A percentile compares a stretch with the other conserved stretches of the same genome.
Conservation (phyloP, 2,113 vertebrate genomes). For the Nestor notabilis region DNA sequence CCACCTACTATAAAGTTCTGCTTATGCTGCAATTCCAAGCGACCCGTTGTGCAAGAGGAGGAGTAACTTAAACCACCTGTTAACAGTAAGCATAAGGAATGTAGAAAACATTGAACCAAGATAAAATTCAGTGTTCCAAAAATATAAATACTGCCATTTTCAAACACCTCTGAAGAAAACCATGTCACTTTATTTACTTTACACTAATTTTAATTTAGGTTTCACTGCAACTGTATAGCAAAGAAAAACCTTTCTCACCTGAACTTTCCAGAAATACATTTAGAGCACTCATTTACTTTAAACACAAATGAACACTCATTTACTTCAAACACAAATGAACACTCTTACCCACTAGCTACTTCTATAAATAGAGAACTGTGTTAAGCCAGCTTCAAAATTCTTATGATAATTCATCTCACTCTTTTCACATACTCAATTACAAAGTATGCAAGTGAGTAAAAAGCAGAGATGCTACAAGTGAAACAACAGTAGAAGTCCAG, state of each 20-base stretch:
- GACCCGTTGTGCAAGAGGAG: neutral
- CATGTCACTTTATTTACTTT: neutral
- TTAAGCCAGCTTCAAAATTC: neutral
- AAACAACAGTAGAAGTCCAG: neutral
- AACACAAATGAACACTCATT: neutral
- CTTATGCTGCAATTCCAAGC: neutral
- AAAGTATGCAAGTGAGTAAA: neutral
- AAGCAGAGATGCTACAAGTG: neutral
- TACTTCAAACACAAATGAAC: neutral
- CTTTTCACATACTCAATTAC: neutral
- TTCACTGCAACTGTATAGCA: neutral
- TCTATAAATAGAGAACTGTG: neutral
- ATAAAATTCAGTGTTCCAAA: neutral
- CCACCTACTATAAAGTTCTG: neutral
- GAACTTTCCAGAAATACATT: neutral
- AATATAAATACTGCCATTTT: neutral
- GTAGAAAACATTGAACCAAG: neutral
- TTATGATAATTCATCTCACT: neutral
- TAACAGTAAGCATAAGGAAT: neutral
- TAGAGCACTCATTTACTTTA: neutral
- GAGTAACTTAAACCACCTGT: neutral
- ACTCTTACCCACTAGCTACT: neutral
- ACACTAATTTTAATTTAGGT: neutral
- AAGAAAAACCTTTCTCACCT: neutral
- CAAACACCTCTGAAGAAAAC: neutral